phyloP scores from a whole-genome alignment of 2,888 invertebrate genomes.

The Labia minor region DNA sequence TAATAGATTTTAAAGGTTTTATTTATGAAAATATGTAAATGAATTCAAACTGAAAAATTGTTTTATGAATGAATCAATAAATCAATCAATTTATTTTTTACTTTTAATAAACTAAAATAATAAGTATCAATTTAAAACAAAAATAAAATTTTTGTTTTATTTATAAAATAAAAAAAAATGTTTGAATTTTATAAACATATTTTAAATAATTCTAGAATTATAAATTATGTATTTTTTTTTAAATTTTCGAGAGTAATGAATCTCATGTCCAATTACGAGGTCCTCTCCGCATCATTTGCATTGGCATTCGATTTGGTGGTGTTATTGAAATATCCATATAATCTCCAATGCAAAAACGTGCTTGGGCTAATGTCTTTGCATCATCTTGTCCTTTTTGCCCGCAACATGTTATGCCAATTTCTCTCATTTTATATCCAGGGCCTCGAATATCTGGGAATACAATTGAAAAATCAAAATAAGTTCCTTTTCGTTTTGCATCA shows the following conservation, averaged over 20 bases:
- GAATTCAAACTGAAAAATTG: too few species aligned
- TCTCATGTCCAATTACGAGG: conserved; percentile 18
- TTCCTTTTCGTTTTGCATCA: conserved; percentile 89
- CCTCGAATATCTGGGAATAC: conserved; percentile 62
- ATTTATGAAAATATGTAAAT: too few species aligned
- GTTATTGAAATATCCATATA: conserved; percentile 95
- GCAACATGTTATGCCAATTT: conserved; percentile 89
- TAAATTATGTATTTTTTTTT: too few species aligned
- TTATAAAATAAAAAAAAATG: conserved; percentile 14
- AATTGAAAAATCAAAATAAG: conserved; percentile 92
- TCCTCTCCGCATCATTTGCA: conserved; percentile 50
- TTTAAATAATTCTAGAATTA: too few species aligned
- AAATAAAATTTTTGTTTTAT: background rate
- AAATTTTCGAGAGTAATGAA: too few species aligned
- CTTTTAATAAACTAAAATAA: too few species aligned
- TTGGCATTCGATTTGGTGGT: conserved; percentile 66
- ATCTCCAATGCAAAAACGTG: conserved; percentile 86
- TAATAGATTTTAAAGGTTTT: too few species aligned
- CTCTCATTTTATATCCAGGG: conserved; percentile 77
- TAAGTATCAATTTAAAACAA: background rate
- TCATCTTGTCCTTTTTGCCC: conserved; percentile 91
- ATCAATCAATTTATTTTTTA: too few species aligned
- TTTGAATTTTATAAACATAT: background rate
- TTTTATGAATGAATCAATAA: too few species aligned
- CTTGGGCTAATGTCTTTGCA: conserved; percentile 74